Conservation (phyloP, 64 coral and sea anemone species). For the Montipora capricornis region DNA sequence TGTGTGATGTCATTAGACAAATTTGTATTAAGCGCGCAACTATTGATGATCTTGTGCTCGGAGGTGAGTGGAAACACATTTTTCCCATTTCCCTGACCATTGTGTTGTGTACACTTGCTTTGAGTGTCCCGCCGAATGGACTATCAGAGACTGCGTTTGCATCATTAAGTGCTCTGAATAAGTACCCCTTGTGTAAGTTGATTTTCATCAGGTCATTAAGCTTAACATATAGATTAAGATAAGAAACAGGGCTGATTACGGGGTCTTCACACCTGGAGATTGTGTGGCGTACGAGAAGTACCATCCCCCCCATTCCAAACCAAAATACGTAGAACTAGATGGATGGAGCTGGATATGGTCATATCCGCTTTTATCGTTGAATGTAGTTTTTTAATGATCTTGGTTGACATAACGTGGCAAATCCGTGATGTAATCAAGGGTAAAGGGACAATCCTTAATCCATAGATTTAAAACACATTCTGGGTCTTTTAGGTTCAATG, state of each 20-base stretch:
- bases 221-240: constrained; percentile 31
- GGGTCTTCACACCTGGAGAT: neutral
- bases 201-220: constrained; percentile 25
- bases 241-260: constrained; percentile 34
- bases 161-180: constrained; percentile 39
- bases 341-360: constrained; percentile 18
- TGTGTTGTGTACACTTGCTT: too few species aligned
- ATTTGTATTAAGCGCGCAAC: too few species aligned
- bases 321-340: constrained; percentile 10
- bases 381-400: neutral
- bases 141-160: neutral
- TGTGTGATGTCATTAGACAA: too few species aligned
- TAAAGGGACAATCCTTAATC: constrained; percentile 28
- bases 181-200: constrained; percentile 22
- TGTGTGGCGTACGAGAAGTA: constrained; percentile 17
- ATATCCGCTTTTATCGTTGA: constrained; percentile 18
- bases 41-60: too few species aligned
- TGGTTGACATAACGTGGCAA: constrained; percentile 2
- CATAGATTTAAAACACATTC: constrained; percentile 23
- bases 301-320: constrained; percentile 26
- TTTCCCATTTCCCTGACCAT: too few species aligned
- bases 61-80: too few species aligned
- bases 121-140: constrained; percentile 19
- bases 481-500: constrained; percentile 13
- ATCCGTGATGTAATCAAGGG: constrained; percentile 21